Base-by-base conservation (phyloP, 2,888 invertebrate genomes). In the Petrolisthes manimaculis region DNA sequence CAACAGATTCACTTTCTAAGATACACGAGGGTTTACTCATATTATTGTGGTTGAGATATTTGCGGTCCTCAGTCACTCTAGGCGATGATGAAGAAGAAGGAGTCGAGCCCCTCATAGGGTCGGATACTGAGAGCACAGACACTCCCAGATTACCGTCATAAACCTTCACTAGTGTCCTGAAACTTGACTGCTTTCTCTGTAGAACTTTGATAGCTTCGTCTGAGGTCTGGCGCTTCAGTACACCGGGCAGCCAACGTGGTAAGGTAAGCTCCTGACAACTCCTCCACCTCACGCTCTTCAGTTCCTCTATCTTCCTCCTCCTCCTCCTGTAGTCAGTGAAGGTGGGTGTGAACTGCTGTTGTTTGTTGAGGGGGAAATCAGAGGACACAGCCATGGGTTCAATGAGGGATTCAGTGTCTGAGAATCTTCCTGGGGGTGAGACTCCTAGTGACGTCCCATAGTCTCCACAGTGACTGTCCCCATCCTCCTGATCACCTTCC, bases 111-210 rank as follows among this genome's bases (percentile, higher is more conserved):
- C 53, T 67, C n/a, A 18, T 14, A 18, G 37, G 51, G n/a, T n/a
- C 14, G 55, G 79, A 75, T 18, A 83, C 82, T 5, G 61, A 75
- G n/a, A 86, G n/a, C 24, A 86, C 54, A 8, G 86, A 86, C 14
- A 87, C 56, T 24, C 83, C 83, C 8, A 87, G 21, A 69, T 86
- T 83, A 54, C 83, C 83, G 54, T 87, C 87, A 18, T 87, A 87
- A 14, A 87, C 87, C 21, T 79, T 79, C 4, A 87, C 87, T 8
- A 77, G 24, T 53, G 24, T 79, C 21, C 56, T 55, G 12, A 53
- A 54, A 5, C 61, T n/a, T 53, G 14, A 18, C 21, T 12, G 18
- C 67, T 85, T 79, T 79, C 79, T 54, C n/a, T n/a, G 67, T 9
- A 71, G 24, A 51, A 56, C 69, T 51, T 79, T 53, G 24, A 87